Evolutionary conservation across 2,113 vertebrate genomes (phyloP).

Genomic region (Lepidothrix coronata): DNA sequence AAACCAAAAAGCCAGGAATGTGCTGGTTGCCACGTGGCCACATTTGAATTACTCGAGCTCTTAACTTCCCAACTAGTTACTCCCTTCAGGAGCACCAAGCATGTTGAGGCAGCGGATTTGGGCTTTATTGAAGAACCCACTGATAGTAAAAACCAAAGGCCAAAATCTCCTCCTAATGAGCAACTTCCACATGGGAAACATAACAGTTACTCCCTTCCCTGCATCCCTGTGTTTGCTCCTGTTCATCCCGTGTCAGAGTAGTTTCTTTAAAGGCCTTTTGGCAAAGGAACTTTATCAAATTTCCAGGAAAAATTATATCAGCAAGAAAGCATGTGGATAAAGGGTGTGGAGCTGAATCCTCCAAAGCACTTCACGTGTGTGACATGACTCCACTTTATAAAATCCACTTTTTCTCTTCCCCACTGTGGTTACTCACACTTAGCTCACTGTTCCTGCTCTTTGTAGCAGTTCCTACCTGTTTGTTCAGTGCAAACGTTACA

Average conservation of each 20-base stretch:
- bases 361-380: not conserved
- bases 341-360: not conserved
- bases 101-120: not conserved
- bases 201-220: not conserved
- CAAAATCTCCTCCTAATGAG: not conserved
- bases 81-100: not conserved
- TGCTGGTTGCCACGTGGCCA: not conserved
- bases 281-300: not conserved
- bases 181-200: not conserved
- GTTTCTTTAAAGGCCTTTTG: slow-evolving; percentile 2
- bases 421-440: not conserved
- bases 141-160: not conserved
- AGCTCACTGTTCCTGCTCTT: not conserved
- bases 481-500: not conserved
- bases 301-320: not conserved
- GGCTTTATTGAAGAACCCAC: not conserved
- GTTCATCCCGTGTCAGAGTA: not conserved
- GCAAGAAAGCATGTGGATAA: not conserved
- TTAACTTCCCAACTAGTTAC: not conserved
- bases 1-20: not conserved
- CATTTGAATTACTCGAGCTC: not conserved
- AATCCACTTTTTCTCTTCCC: not conserved
- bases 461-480: not conserved
- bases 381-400: not conserved
- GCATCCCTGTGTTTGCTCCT: not conserved